These are phyloP conservation scores for Muscicapa adusta DNA, from an alignment of 2,113 vertebrate genomes.

Conservation along the genomic window DNA sequence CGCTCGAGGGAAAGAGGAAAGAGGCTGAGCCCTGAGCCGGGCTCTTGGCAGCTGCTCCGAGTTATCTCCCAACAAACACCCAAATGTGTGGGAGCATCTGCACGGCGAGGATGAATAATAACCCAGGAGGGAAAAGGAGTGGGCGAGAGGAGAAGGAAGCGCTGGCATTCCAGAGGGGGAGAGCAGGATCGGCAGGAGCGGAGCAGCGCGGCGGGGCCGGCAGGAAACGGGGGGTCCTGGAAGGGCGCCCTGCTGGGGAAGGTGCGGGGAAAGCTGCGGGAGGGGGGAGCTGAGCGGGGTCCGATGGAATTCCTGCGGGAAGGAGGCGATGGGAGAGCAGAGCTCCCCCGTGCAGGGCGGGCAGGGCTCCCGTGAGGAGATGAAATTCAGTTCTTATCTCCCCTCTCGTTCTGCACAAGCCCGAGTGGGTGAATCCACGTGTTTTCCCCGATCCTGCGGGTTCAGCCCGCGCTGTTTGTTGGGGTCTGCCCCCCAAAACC, in stretches of 20 bases:
- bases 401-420: background rate
- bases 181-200: background rate
- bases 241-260: background rate
- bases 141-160: conserved; percentile 27
- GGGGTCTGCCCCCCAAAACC: background rate
- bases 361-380: background rate
- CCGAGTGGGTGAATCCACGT: background rate
- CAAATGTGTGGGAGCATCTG: conserved; percentile 45
- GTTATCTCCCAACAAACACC: conserved; percentile 34
- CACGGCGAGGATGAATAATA: conserved; percentile 24
- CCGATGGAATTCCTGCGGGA: background rate
- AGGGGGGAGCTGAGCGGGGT: background rate
- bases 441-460: rapidly evolving
- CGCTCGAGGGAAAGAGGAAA: background rate
- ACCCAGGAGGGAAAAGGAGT: conserved; percentile 16
- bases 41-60: conserved; percentile 1
- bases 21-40: background rate
- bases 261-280: background rate
- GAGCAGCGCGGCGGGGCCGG: background rate
- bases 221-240: background rate
- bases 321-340: background rate
- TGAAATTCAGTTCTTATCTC: background rate
- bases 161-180: background rate
- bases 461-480: rapidly evolving
- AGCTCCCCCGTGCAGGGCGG: background rate